Base-by-base conservation (phyloP, 2,797 vertebrate species). In the Phylloscopus collybita region DNA sequence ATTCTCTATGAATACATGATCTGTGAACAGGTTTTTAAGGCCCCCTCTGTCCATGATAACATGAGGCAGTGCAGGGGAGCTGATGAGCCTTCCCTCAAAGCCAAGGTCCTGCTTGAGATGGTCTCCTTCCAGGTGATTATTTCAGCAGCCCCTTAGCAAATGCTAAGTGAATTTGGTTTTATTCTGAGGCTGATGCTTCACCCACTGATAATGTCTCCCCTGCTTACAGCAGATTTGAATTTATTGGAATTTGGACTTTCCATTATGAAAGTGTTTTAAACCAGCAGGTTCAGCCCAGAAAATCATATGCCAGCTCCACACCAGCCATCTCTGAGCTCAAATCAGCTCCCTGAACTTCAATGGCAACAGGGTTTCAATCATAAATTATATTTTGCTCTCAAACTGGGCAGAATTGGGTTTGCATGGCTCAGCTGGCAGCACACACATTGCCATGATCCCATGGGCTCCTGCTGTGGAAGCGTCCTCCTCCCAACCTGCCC, bases 251-350 rank as follows among this genome's bases (percentile, higher is more conserved):
- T 72, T 60, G 45, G 45, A 45, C 10, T 67, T 18, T 38, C 26
- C 9, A 8, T 50, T 26, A 26, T 18, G 38, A 21, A n/a, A 66
- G 25, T 16, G 13, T 19, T 87, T 59, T 62, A 29, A 80, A 80
- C 15, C 5, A 47, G 14, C 2, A 47, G 18, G 11, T 47, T 85
- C 51, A 65, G 47, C 21, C 56, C 38, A 51, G 66, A 42, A 53
- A 47, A 57, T 53, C 4, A 1, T 0, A 13, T n/a, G 18, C 44
- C 59, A 65, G n/a, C 26, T 9, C 1, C 17, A 20, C 0, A 17
- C 20, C 13, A 16, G 19, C 20, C 36, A 32, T 11, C 44, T 22
- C 34, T 5, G 26, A 64, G 25, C 40, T 80, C 60, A 38, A 2
- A 80, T 32, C 30, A 57, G n/a, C 40, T 81, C 62, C 59, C 66